These are phyloP conservation scores for Archivesica marissinica DNA, from an alignment of 1,140 invertebrate genomes.

Conservation along the genomic window DNA sequence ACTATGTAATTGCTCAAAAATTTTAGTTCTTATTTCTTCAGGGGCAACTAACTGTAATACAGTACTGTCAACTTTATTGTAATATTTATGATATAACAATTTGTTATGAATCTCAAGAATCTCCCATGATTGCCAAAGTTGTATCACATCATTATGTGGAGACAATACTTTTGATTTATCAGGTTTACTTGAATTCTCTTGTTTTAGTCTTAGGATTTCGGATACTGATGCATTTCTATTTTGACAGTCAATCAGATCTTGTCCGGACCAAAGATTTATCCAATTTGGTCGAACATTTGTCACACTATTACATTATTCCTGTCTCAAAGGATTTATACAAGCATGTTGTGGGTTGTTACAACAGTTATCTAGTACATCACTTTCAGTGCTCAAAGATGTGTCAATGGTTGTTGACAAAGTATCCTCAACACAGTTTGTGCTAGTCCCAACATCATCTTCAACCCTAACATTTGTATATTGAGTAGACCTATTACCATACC, in stretches of 20 bases:
- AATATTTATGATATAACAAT: constrained; percentile 14
- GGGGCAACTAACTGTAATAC: constrained; percentile 50
- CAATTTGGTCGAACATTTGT: too few relatives aligned
- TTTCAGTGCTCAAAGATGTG: too few relatives aligned
- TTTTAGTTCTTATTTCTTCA: constrained; percentile 41
- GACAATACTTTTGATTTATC: background rate
- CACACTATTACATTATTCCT: too few relatives aligned
- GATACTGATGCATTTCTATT: constrained; percentile 27
- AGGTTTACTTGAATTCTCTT: constrained; percentile 29
- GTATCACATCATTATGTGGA: background rate
- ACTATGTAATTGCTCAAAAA: constrained; percentile 52
- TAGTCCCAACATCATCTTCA: background rate
- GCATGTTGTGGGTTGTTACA: too few relatives aligned
- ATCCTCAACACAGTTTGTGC: too few relatives aligned
- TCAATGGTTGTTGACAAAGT: too few relatives aligned
- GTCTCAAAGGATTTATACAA: too few relatives aligned
- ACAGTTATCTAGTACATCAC: too few relatives aligned
- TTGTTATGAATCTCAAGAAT: background rate
- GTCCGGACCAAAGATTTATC: constrained; percentile 46
- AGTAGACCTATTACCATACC: background rate
- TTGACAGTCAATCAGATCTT: constrained; percentile 36
- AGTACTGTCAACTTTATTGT: too few relatives aligned
- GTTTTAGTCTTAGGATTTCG: constrained; percentile 44
- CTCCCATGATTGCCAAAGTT: constrained; percentile 44
- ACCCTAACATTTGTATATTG: background rate